A percentile compares a stretch with the other conserved stretches of the same genome.
These are phyloP conservation scores for Lasioglossum oenotherae DNA, from an alignment of 2,888 invertebrate species.

Conservation along the genomic window DNA sequence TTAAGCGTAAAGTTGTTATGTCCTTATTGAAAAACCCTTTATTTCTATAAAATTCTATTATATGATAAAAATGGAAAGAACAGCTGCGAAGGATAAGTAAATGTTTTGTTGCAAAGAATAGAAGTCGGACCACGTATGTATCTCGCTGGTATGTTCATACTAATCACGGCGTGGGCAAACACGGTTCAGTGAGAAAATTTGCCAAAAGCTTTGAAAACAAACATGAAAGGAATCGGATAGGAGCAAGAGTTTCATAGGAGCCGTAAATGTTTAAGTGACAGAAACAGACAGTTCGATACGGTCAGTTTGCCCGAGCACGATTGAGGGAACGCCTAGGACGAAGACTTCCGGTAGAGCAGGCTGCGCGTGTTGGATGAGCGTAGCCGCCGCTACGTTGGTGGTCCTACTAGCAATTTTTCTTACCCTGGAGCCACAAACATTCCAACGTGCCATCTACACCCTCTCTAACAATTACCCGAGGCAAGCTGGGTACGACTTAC, in stretches of 20 bases:
- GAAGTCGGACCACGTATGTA: background rate
- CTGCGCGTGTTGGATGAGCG: slow-evolving; percentile 80
- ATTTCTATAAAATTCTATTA: no score
- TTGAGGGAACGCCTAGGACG: slow-evolving; percentile 79
- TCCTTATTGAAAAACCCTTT: no score
- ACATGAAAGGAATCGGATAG: background rate
- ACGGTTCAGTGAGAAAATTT: slow-evolving; percentile 22
- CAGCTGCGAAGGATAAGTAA: no score
- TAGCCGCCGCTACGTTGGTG: slow-evolving; percentile 79
- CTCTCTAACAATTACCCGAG: slow-evolving; percentile 81
- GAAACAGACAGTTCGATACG: slow-evolving; percentile 76
- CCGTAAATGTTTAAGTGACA: slow-evolving; percentile 79
- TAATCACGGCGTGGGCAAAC: slow-evolving; percentile 66
- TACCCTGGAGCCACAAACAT: slow-evolving; percentile 81
- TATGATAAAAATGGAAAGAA: no score
- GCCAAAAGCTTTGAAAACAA: background rate
- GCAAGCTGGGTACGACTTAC: slow-evolving; percentile 82
- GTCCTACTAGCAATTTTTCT: slow-evolving; percentile 81
- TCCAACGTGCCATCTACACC: slow-evolving; percentile 79
- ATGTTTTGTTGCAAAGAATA: no score
- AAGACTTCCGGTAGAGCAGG: slow-evolving; percentile 75
- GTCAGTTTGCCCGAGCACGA: slow-evolving; percentile 77
- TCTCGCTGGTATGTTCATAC: slow-evolving; percentile 60
- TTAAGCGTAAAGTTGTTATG: no score
- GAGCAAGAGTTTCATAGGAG: slow-evolving; percentile 71